These are phyloP conservation scores for Thymelicus acteon DNA, from an alignment of 2,888 invertebrate species.

Conservation along the genomic window DNA sequence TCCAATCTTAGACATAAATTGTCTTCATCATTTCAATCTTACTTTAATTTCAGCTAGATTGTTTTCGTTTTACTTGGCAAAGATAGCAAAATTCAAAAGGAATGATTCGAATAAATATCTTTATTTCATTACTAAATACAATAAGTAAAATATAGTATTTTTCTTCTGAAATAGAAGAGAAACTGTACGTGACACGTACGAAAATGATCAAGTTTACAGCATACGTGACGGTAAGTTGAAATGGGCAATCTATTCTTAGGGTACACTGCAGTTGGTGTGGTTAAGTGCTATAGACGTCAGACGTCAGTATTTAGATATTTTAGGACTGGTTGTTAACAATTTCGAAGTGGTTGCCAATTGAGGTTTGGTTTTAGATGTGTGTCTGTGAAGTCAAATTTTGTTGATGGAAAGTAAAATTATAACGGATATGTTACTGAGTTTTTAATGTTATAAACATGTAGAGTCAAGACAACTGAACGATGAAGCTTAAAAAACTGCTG, in stretches of 20 bases:
- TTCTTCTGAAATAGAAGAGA: slow-evolving; percentile 31
- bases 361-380: no score
- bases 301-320: no score
- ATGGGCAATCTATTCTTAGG: slow-evolving; percentile 25
- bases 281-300: neutral
- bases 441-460: no score
- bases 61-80: slow-evolving; percentile 2
- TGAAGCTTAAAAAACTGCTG: no score
- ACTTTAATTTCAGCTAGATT: slow-evolving; percentile 5
- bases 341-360: no score
- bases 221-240: slow-evolving; percentile 44
- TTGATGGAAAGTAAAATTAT: no score
- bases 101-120: neutral
- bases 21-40: neutral
- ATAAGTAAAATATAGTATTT: slow-evolving; percentile 17
- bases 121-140: slow-evolving; percentile 7
- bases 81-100: neutral
- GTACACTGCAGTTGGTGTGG: neutral
- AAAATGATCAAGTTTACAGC: slow-evolving; percentile 46
- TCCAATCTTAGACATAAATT: neutral
- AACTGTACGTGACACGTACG: slow-evolving; percentile 33
- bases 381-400: no score
- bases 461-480: no score
- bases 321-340: no score
- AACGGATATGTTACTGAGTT: no score